phyloP scores from a whole-genome alignment of 1,140 invertebrate species.

The Lethrus apterus region DNA sequence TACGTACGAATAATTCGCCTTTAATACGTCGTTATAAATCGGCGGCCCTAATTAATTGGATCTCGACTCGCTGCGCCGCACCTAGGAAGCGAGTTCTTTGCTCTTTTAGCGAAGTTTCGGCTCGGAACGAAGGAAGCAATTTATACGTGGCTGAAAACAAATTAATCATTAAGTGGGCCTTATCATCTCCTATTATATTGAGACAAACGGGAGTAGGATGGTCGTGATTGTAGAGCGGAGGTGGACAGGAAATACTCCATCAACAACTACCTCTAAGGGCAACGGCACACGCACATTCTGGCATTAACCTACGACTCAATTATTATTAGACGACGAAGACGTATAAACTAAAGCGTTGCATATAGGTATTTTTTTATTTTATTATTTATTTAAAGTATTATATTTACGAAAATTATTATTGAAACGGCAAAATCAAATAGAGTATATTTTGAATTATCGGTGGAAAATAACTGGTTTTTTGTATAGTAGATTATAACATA shows the following conservation, averaged over 20 bases:
- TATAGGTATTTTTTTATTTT: too few species aligned
- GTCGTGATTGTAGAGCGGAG: slow-evolving; percentile 16
- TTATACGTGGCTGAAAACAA: slow-evolving; percentile 15
- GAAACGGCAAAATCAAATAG: too few species aligned
- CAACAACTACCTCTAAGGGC: slow-evolving; percentile 9
- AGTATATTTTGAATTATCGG: too few species aligned
- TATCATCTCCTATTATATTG: slow-evolving; percentile 13
- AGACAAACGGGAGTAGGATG: slow-evolving; percentile 11
- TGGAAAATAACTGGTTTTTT: too few species aligned
- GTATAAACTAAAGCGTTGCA: too few species aligned
- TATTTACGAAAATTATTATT: too few species aligned
- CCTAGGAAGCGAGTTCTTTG: too few species aligned
- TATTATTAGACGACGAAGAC: too few species aligned
- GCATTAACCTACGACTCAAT: too few species aligned
- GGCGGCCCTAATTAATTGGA: slow-evolving; percentile 30
- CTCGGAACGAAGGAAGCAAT: slow-evolving; percentile 5
- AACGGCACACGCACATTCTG: slow-evolving; percentile 10
- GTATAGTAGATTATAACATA: too few species aligned
- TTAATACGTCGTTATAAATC: slow-evolving; percentile 40
- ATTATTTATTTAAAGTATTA: too few species aligned
- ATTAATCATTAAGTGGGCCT: slow-evolving; percentile 15
- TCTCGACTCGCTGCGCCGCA: too few species aligned
- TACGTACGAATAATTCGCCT: slow-evolving; percentile 41
- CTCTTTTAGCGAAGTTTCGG: slow-evolving; percentile 8
- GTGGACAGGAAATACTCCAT: slow-evolving; percentile 18